A percentile compares a stretch with the other conserved stretches of the same genome.
phyloP scores from a whole-genome alignment of 1,140 invertebrate species.

The Zaprionus gabonicus region DNA sequence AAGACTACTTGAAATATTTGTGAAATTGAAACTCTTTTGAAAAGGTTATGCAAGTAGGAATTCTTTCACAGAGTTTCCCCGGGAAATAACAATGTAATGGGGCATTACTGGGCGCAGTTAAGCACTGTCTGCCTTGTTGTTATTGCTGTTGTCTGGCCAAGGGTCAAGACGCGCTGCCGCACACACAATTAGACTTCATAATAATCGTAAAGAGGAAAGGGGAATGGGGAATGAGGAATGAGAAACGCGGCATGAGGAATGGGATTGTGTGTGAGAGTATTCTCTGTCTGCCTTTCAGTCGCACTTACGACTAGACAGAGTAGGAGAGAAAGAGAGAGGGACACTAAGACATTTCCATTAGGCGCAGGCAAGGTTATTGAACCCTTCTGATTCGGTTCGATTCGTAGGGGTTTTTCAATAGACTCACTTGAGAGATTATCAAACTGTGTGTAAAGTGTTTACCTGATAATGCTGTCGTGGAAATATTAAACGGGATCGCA shows the following conservation, averaged over 20 bases:
- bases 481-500: conserved; percentile 75
- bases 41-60: not conserved
- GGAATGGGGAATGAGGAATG: not conserved
- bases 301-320: not conserved
- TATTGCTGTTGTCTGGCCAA: conserved; percentile 25
- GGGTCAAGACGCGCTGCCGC: conserved; percentile 36
- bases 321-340: not conserved
- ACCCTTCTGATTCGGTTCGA: conserved; percentile 32
- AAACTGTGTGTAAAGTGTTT: conserved; percentile 35
- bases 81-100: conserved; percentile 15
- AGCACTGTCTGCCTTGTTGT: not conserved
- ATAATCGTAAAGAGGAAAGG: conserved; percentile 35
- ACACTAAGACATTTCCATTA: conserved; percentile 19
- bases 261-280: conserved; percentile 8
- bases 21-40: not conserved
- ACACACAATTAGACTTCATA: conserved; percentile 51
- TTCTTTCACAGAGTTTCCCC: conserved; percentile 5
- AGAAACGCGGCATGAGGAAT: not conserved
- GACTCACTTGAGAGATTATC: not conserved
- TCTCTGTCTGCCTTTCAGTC: conserved; percentile 41
- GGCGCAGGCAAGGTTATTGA: conserved; percentile 69
- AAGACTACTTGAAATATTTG: not conserved
- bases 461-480: conserved; percentile 80
- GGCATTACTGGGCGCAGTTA: conserved; percentile 9
- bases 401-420: conserved; percentile 1